Percentiles rank a stretch among this genome's conserved stretches.
Evolutionary conservation across 2,888 invertebrate genomes (phyloP).

Genomic region (Dryobotodes eremita): DNA sequence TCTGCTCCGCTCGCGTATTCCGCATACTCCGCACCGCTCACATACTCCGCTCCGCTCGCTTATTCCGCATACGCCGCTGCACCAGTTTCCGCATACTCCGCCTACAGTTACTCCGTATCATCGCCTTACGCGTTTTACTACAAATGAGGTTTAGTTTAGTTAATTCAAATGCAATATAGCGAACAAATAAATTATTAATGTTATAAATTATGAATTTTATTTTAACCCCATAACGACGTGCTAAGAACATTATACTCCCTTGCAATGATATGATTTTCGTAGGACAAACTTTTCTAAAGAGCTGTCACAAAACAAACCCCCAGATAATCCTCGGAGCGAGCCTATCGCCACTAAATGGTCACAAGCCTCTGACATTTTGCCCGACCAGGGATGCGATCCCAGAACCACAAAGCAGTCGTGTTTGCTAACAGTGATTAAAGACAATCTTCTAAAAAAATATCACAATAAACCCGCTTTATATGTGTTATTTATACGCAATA

Average conservation of each 20-base stretch:
- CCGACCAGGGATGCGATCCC: not conserved
- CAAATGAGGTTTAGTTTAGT: slow-evolving; percentile 25
- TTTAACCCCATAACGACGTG: not conserved
- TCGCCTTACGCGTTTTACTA: slow-evolving; percentile 68
- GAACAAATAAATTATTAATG: slow-evolving; percentile 35
- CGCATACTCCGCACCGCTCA: slow-evolving; percentile 53
- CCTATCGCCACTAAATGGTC: not conserved
- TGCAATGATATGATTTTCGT: not conserved
- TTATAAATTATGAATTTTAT: slow-evolving; percentile 13
- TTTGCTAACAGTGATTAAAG: not conserved
- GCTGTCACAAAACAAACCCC: not conserved
- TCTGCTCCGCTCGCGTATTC: slow-evolving; percentile 44
- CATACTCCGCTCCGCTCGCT: slow-evolving; percentile 70
- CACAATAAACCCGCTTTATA: not conserved
- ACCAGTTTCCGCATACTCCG: slow-evolving; percentile 70
- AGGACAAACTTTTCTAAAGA: not conserved
- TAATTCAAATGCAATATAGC: not conserved
- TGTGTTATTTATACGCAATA: not conserved
- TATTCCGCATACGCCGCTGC: slow-evolving; percentile 73
- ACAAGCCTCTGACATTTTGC: not conserved
- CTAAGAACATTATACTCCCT: not conserved
- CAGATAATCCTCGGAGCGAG: not conserved
- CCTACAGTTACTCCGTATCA: slow-evolving; percentile 69
- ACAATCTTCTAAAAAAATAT: not conserved
- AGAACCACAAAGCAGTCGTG: not conserved